phyloP scores from a whole-genome alignment of 2,888 invertebrate genomes.

The Caenorhabditis becei region DNA sequence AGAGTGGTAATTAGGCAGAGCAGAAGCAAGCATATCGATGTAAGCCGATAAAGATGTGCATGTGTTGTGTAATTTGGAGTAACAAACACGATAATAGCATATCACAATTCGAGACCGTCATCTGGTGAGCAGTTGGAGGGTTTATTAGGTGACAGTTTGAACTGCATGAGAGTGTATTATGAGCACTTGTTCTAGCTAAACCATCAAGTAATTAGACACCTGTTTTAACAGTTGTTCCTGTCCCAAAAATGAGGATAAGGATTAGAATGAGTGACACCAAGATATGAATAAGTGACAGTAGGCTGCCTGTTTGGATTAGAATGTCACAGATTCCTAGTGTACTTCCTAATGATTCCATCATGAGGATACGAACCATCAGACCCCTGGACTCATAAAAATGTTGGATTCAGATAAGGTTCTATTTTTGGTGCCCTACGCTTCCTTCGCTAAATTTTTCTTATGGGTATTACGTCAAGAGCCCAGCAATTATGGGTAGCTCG shows the following conservation, averaged over 20 bases:
- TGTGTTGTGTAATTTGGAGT: constrained; percentile 49
- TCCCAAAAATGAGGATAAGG: constrained; percentile 16
- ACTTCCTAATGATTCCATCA: too few species aligned
- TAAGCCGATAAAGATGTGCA: constrained; percentile 60
- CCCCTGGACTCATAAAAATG: too few species aligned
- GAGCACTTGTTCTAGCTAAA: constrained; percentile 13
- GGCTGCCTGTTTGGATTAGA: constrained; percentile 3
- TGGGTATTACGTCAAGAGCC: constrained; percentile 1
- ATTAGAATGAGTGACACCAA: neutral
- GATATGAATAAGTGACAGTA: neutral
- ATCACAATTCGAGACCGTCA: constrained; percentile 38
- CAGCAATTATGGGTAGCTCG: constrained; percentile 21
- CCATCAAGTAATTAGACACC: constrained; percentile 22
- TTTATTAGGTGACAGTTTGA: constrained; percentile 26
- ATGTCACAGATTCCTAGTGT: neutral
- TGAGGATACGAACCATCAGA: too few species aligned
- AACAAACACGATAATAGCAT: constrained; percentile 48
- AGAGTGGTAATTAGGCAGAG: constrained; percentile 25
- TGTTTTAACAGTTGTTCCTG: constrained; percentile 1
- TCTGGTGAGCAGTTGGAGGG: constrained; percentile 41
- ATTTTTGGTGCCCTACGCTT: too few species aligned
- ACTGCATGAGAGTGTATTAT: constrained; percentile 22
- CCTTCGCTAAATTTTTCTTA: too few species aligned
- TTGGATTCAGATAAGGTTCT: too few species aligned
- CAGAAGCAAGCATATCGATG: constrained; percentile 17